Percentiles rank a stretch among this genome's conserved stretches.
Conservation (phyloP, 2,113 vertebrate genomes). For the Anolis carolinensis region DNA sequence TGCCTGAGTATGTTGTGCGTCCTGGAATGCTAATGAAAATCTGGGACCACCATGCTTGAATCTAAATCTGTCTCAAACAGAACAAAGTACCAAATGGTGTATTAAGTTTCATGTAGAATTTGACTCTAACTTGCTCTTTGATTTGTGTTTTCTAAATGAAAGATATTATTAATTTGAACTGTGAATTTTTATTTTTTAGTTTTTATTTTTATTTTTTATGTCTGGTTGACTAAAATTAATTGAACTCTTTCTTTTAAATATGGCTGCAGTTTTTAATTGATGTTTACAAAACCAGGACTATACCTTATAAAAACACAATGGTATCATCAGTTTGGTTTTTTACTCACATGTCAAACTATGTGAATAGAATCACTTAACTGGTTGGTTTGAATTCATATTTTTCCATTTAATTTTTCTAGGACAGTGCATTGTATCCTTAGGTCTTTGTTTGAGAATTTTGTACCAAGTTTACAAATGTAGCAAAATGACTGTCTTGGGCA, state of each 20-base stretch:
- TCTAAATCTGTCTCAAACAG: neutral
- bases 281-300: neutral
- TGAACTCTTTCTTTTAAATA: neutral
- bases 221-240: neutral
- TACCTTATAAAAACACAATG: neutral
- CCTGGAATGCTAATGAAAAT: neutral
- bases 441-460: neutral
- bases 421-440: neutral
- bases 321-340: neutral
- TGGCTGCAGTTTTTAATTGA: neutral
- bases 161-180: neutral
- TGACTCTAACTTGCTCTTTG: neutral
- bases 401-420: neutral
- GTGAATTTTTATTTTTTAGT: neutral
- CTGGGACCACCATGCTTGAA: neutral
- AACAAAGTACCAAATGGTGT: neutral
- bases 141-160: constrained; percentile 9
- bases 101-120: neutral
- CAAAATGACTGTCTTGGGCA: no score
- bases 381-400: neutral
- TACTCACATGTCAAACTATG: neutral
- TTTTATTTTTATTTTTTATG: constrained; percentile 1
- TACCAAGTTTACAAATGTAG: neutral
- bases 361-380: neutral
- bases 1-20: neutral